Conservation (phyloP, 1,140 invertebrate genomes). For the Melitaea cinxia region DNA sequence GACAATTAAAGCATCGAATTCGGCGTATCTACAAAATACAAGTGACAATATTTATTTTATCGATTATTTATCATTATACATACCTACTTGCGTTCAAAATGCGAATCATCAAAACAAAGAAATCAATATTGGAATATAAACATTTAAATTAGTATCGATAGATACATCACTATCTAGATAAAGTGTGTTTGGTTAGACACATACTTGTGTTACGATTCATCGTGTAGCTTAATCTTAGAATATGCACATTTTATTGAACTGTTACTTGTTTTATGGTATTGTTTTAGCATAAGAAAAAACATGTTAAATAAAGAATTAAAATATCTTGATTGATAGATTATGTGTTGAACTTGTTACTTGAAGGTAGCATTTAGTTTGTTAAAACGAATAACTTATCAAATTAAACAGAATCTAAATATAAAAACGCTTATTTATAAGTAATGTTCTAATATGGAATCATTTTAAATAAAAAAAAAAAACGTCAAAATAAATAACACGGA, state of each 20-base stretch:
- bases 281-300: no score
- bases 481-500: no score
- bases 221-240: background rate
- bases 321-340: no score
- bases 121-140: slow-evolving; percentile 52
- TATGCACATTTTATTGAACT: background rate
- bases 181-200: slow-evolving; percentile 1
- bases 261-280: no score
- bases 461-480: no score
- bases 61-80: slow-evolving; percentile 59
- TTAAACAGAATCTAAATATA: no score
- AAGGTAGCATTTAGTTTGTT: no score
- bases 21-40: slow-evolving; percentile 18
- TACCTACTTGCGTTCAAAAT: slow-evolving; percentile 53
- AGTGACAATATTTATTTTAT: slow-evolving; percentile 57
- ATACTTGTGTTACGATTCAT: slow-evolving; percentile 11
- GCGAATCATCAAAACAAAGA: slow-evolving; percentile 70
- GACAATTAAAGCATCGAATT: slow-evolving; percentile 44
- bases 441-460: no score
- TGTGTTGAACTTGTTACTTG: no score
- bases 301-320: no score
- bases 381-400: no score
- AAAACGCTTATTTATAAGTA: no score
- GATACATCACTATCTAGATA: slow-evolving; percentile 21
- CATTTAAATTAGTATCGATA: slow-evolving; percentile 57